phyloP scores from a whole-genome alignment of 2,888 invertebrate species.

The Lamproptera curius region DNA sequence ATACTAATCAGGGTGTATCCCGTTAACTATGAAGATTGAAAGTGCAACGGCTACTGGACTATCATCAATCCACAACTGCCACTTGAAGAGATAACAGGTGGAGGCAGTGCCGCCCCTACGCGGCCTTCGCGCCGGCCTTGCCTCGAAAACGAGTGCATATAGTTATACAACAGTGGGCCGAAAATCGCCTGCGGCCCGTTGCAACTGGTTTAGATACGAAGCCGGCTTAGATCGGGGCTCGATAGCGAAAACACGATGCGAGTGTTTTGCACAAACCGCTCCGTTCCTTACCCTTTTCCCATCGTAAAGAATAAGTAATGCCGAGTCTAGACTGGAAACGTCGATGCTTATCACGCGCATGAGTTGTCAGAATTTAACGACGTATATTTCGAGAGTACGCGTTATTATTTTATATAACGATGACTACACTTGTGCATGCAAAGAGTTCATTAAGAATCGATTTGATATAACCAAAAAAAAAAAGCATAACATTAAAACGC shows the following conservation, averaged over 20 bases:
- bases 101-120: conserved; percentile 49
- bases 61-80: conserved; percentile 63
- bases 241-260: conserved; percentile 37
- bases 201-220: conserved; percentile 60
- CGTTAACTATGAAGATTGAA: conserved; percentile 63
- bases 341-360: conserved; percentile 19
- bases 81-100: conserved; percentile 62
- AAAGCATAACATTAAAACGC: conserved; percentile 37
- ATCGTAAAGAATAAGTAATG: conserved; percentile 23
- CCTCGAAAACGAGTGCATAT: conserved; percentile 52
- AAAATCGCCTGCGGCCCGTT: conserved; percentile 54
- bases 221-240: conserved; percentile 44
- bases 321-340: conserved; percentile 22
- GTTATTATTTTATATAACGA: no score
- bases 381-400: no score
- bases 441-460: conserved; percentile 24
- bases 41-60: conserved; percentile 60
- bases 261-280: conserved; percentile 33
- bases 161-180: conserved; percentile 50
- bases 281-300: conserved; percentile 19
- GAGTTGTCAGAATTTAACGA: conserved; percentile 24
- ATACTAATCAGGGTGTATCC: no score
- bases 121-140: conserved; percentile 53
- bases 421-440: background rate
- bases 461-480: background rate